phyloP scores from a whole-genome alignment of 2,888 invertebrate genomes.

The Corbicula japonica region DNA sequence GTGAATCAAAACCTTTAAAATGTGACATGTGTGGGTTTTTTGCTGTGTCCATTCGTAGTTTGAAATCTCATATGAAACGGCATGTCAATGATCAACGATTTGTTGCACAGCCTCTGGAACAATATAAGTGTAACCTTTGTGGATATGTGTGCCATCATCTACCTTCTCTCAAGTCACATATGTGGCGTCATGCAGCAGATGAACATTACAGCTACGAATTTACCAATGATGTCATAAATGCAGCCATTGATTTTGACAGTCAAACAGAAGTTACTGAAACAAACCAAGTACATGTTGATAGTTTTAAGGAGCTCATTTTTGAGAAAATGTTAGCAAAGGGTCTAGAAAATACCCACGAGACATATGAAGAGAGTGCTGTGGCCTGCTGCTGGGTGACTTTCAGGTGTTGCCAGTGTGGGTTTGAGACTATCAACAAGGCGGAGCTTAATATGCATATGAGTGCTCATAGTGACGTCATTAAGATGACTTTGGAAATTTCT shows the following conservation, averaged over 20 bases:
- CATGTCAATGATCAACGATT: slow-evolving; percentile 85
- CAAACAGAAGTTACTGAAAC: slow-evolving; percentile 73
- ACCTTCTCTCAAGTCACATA: slow-evolving; percentile 86
- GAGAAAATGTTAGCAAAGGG: slow-evolving; percentile 71
- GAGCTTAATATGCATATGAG: slow-evolving; percentile 84
- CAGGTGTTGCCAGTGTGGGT: slow-evolving; percentile 86
- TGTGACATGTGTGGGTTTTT: slow-evolving; percentile 84
- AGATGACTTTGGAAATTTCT: slow-evolving; percentile 79
- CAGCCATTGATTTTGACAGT: slow-evolving; percentile 84
- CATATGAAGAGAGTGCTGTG: slow-evolving; percentile 58
- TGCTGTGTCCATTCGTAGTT: slow-evolving; percentile 83
- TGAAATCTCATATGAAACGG: slow-evolving; percentile 86
- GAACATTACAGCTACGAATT: slow-evolving; percentile 85
- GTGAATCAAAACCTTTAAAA: slow-evolving; percentile 73
- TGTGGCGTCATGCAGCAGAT: slow-evolving; percentile 86
- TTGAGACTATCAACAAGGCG: slow-evolving; percentile 84
- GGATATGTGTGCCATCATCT: slow-evolving; percentile 86
- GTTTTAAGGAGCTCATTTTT: slow-evolving; percentile 61
- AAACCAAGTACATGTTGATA: slow-evolving; percentile 61
- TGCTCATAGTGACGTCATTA: slow-evolving; percentile 83
- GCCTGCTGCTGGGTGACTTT: slow-evolving; percentile 83
- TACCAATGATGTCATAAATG: slow-evolving; percentile 85
- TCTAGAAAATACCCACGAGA: slow-evolving; percentile 59
- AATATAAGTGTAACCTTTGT: slow-evolving; percentile 86
- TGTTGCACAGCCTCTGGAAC: slow-evolving; percentile 85